Base-by-base conservation (phyloP, 2,888 invertebrate genomes). In the Pseudolycoriella hygida region DNA sequence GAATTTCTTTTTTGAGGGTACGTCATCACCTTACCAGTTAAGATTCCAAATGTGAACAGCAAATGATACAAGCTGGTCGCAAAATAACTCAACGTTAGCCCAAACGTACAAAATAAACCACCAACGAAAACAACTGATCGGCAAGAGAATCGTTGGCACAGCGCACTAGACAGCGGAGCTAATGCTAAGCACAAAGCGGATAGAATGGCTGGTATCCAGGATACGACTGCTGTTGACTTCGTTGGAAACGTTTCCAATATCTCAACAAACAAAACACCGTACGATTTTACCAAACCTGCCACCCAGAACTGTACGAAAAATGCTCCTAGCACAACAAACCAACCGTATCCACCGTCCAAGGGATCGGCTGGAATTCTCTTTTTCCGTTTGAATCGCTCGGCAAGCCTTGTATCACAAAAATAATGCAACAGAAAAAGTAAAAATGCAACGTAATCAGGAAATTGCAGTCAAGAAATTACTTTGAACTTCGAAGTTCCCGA, bases 291-390 rank as follows among this genome's bases (percentile, higher is more conserved):
- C 47, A 82, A 69, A 0, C 84, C 84, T 0, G 83, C 81, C 31
- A 84, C 81, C 75, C 84, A 80, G 62, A 84, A 80, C 59, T 83
- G 83, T 30, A 84, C 83, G 59, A 81, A 76, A 58, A 84, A 81
- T 1, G 81, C 81, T 1, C 84, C 83, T 51, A 77, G 74, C 2
- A 82, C 80, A 20, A 82, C 43, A 55, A 81, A 71, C 82, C 82
- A 82, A 18, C 81, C 82, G 59, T 81, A 81, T 1, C 82, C 81
- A 2, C 81, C 81, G 54, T 82, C 82, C 0, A 40, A 14, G 1
- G 80, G 72, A 46, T 70, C 67, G 30, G 43, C 19, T 17, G 34
- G 32, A 45, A 15, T 19, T 25, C 37, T 42, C 25, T 38, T 42
- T 42, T 42, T 31, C 8, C 43, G 40, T 43, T 40, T 45, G 11